These are phyloP conservation scores for Lepus oiostolus DNA, from an alignment of 2,797 vertebrate genomes.

Conservation along the genomic window DNA sequence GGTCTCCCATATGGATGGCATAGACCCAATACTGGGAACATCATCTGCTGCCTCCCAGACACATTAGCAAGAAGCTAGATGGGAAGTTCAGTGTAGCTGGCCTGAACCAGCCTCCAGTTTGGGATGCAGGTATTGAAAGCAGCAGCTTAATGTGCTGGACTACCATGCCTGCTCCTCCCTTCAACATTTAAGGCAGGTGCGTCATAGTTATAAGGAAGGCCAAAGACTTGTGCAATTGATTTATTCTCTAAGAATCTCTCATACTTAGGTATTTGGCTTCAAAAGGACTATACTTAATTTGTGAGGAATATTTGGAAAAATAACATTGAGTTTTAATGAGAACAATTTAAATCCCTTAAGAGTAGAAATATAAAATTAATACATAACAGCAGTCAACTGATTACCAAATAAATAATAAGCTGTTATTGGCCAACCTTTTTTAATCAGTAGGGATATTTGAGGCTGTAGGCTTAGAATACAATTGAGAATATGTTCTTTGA, in stretches of 20 bases:
- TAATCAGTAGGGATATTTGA: neutral
- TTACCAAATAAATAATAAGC: neutral
- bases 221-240: neutral
- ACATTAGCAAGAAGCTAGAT: too few species aligned
- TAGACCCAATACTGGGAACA: too few species aligned
- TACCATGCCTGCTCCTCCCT: too few species aligned
- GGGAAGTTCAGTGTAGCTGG: too few species aligned
- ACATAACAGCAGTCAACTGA: neutral
- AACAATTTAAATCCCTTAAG: neutral
- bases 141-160: too few species aligned
- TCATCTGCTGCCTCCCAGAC: too few species aligned
- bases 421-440: neutral
- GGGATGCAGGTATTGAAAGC: too few species aligned
- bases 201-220: neutral
- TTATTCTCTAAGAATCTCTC: constrained; percentile 10
- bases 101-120: too few species aligned
- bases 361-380: constrained; percentile 42
- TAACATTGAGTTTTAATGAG: neutral
- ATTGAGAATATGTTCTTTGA: neutral
- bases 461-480: neutral
- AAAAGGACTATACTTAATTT: constrained; percentile 45
- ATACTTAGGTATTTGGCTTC: constrained; percentile 32
- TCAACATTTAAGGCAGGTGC: neutral
- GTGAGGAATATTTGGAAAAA: neutral
- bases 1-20: too few species aligned